Percentiles rank a stretch among this genome's conserved stretches.
These are phyloP conservation scores for Eupleurogrammus muticus DNA, from an alignment of 2,797 vertebrate genomes.

Conservation along the genomic window DNA sequence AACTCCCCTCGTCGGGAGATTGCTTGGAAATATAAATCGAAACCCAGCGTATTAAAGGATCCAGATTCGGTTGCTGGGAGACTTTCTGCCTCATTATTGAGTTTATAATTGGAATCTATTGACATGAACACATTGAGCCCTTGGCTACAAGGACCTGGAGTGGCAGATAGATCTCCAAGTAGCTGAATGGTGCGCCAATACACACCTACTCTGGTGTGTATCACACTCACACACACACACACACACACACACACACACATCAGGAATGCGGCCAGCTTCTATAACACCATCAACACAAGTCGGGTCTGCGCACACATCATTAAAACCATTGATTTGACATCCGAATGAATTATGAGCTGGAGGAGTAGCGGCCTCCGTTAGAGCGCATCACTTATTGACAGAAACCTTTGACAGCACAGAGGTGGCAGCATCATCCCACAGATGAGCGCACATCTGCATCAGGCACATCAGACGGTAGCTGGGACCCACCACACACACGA, in stretches of 20 bases:
- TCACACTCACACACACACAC: slow-evolving; percentile 15
- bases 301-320: slow-evolving; percentile 19
- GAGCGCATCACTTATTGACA: slow-evolving; percentile 34
- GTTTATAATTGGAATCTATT: slow-evolving; percentile 10
- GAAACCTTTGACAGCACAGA: slow-evolving; percentile 24
- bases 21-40: neutral
- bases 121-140: neutral
- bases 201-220: slow-evolving; percentile 19
- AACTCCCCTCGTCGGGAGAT: neutral
- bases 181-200: slow-evolving; percentile 11
- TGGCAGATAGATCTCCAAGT: neutral
- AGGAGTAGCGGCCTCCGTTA: slow-evolving; percentile 17
- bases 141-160: neutral
- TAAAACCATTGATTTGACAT: slow-evolving; percentile 55
- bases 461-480: slow-evolving; percentile 35
- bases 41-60: neutral
- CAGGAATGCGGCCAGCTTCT: slow-evolving; percentile 13
- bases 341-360: slow-evolving; percentile 52
- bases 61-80: neutral
- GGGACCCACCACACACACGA: slow-evolving; percentile 11
- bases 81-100: neutral
- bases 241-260: slow-evolving; percentile 11
- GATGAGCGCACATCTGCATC: slow-evolving; percentile 28
- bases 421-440: slow-evolving; percentile 16
- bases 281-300: slow-evolving; percentile 14